Conservation (phyloP, 2,113 vertebrate genomes). For the Scolopax mira region DNA sequence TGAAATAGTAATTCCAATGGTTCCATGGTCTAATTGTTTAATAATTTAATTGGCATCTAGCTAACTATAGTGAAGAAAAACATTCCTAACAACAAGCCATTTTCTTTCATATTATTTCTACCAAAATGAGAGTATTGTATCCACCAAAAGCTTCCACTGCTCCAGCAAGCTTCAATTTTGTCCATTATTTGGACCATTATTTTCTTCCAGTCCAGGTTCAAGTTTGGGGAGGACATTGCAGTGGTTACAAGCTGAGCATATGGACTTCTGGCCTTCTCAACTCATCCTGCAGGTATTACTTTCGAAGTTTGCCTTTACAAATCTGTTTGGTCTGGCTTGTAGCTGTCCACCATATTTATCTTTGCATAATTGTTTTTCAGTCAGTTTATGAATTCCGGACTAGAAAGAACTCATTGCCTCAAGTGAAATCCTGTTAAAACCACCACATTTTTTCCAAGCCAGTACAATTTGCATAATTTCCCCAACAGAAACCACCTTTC, state of each 20-base stretch:
- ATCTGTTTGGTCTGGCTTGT: not conserved
- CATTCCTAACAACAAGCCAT: not conserved
- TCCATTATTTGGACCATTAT: not conserved
- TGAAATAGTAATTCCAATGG: not conserved
- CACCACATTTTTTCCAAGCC: not conserved
- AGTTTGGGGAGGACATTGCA: fast-evolving
- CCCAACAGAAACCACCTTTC: not conserved
- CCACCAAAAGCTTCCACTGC: not conserved
- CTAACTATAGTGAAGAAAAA: not conserved
- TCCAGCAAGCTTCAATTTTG: not conserved
- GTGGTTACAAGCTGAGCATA: not conserved
- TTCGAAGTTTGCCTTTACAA: not conserved
- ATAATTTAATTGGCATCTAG: not conserved
- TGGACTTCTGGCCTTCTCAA: not conserved
- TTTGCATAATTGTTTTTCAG: not conserved
- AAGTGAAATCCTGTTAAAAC: not conserved
- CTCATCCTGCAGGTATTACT: not conserved
- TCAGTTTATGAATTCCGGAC: not conserved
- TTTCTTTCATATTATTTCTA: not conserved
- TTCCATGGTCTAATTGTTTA: not conserved
- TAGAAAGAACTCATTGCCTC: not conserved
- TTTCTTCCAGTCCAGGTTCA: not conserved
- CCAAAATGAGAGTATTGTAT: not conserved
- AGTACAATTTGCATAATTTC: not conserved
- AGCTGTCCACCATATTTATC: not conserved